Base-by-base conservation (phyloP, 2,797 vertebrate genomes). In the Scomberomorus guttatus region DNA sequence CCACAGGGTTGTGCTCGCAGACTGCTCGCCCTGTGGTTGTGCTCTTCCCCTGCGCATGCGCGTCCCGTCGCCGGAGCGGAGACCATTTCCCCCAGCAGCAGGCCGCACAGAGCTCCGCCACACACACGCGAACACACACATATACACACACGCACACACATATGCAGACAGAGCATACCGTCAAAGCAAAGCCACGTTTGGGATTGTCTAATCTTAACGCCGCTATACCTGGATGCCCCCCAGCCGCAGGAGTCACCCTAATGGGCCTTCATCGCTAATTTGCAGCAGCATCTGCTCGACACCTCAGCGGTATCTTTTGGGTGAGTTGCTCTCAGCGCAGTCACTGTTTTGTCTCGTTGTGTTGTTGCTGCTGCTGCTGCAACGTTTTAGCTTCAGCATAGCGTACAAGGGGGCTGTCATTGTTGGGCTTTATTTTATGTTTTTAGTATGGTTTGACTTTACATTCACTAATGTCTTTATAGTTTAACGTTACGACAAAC, bases 1-100 rank as follows among this genome's bases (percentile, higher is more conserved):
- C 93, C 94, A 89, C 94, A 69, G 66, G 92, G 93, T n/a, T 44
- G 93, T 22, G 93, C 94, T 92, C 86, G 27, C 68, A 80, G 29
- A 69, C 85, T 77, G 55, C 62, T 72, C 44, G 20, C 59, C 58
- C 62, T 3, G 29, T 34, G 72, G 70, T 57, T 55, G 5, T 14
- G 42, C 32, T 0, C 0, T 6, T 13, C 10, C 22, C 60, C 2
- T 52, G 93, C 94, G 94, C 95, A 93, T 92, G 95, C 94, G 94
- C 18, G 1, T 2, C 61, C 0, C 34, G 4, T 12, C 42, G 27
- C 74, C 60, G 32, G 79, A 86, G 81, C 63, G 89, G 94, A 93
- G 91, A 89, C 93, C 94, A 95, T 95, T 95, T 95, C 94, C 91
- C 93, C 92, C 85, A 88, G 64, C 84, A 86, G 85, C 77, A 92